Evolutionary conservation across 92 coral and sea anemone genomes (phyloP).

Genomic region (Palythoa caribaeorum): DNA sequence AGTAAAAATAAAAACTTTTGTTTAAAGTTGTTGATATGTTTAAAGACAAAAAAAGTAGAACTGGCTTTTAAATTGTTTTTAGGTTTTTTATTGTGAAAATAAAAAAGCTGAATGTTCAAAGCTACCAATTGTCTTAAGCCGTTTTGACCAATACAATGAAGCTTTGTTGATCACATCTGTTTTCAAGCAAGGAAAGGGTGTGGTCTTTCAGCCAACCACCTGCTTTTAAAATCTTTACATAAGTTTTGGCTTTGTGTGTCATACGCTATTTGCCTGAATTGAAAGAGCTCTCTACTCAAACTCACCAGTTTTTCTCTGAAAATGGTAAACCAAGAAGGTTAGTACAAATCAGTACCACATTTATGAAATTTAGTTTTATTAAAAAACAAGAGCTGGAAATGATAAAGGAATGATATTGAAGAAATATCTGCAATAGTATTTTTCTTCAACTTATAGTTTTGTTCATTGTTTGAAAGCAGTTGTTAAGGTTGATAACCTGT

Average conservation of each 20-base stretch:
- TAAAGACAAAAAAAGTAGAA: not conserved
- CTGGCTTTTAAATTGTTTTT: not conserved
- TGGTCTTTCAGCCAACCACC: constrained; percentile 24
- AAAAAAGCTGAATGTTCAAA: not conserved
- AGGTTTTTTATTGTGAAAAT: not conserved
- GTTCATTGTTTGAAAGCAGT: too few relatives aligned
- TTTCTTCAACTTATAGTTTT: not conserved
- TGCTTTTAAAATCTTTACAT: not conserved
- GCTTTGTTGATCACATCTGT: constrained; percentile 36
- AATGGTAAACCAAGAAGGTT: constrained; percentile 45
- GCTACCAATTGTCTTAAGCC: not conserved
- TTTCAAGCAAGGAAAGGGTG: constrained; percentile 43
- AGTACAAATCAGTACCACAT: not conserved
- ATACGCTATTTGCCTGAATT: not conserved
- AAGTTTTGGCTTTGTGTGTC: constrained; percentile 17
- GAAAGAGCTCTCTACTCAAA: not conserved
- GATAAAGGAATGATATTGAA: not conserved
- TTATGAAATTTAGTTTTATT: not conserved
- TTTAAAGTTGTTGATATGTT: not conserved
- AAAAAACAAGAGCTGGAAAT: not conserved
- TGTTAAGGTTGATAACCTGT: too few relatives aligned
- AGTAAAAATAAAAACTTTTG: not conserved
- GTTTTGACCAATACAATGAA: not conserved
- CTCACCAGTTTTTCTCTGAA: not conserved
- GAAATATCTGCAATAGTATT: not conserved